Evolutionary conservation across 2,113 vertebrate species (phyloP).

Genomic region (Odontesthes bonariensis): DNA sequence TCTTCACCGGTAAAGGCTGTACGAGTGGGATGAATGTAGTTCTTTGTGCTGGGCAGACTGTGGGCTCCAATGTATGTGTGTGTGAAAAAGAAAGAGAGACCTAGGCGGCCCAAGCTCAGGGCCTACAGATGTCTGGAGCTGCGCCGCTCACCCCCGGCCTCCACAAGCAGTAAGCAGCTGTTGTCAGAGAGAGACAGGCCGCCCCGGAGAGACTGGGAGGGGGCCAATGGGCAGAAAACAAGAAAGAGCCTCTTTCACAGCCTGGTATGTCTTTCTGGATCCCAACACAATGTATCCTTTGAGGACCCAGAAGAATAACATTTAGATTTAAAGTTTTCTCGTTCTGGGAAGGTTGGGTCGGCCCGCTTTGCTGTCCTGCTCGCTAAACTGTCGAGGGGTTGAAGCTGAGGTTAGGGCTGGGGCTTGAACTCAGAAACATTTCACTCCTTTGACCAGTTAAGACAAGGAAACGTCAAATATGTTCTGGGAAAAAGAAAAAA

Average conservation of each 20-base stretch:
- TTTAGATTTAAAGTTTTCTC: conserved; percentile 87
- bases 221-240: conserved; percentile 82
- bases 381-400: conserved; percentile 61
- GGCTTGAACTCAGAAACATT: conserved; percentile 8
- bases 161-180: conserved; percentile 85
- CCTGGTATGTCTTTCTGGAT: conserved; percentile 86
- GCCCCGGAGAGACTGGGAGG: conserved; percentile 80
- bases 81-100: conserved; percentile 62
- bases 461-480: conserved; percentile 15
- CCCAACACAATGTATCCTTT: conserved; percentile 87
- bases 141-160: conserved; percentile 74
- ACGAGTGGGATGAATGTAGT: conserved; percentile 80
- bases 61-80: conserved; percentile 71
- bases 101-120: conserved; percentile 69
- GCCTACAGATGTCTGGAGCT: conserved; percentile 85
- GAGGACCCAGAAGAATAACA: conserved; percentile 86
- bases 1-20: conserved; percentile 77
- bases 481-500: background rate
- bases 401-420: conserved; percentile 50
- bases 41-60: conserved; percentile 81
- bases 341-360: conserved; percentile 82
- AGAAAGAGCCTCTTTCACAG: conserved; percentile 86
- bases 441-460: background rate
- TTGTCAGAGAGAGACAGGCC: conserved; percentile 82
- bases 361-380: conserved; percentile 60